A percentile compares a stretch with the other conserved stretches of the same genome.
phyloP scores from a whole-genome alignment of 2,113 vertebrate genomes.

The Cathartes aura region DNA sequence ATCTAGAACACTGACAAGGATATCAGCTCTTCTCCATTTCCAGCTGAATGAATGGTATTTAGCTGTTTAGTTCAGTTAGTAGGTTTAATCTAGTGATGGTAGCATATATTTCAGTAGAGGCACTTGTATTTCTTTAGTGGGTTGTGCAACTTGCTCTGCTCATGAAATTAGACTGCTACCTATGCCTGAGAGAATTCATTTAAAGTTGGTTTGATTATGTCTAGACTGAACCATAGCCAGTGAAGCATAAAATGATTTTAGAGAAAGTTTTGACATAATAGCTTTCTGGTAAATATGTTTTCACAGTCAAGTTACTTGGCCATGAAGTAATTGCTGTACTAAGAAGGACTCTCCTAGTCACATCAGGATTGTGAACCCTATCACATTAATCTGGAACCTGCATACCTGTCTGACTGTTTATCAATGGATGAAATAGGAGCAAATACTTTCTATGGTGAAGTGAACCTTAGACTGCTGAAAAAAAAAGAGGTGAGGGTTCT shows the following conservation, averaged over 20 bases:
- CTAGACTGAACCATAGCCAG: neutral
- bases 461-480: neutral
- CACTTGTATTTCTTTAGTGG: neutral
- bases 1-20: neutral
- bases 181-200: slow-evolving; percentile 36
- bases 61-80: neutral
- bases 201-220: slow-evolving; percentile 34
- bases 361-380: neutral
- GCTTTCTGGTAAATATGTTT: slow-evolving; percentile 28
- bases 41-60: neutral
- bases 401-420: neutral
- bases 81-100: neutral
- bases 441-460: neutral
- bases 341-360: neutral
- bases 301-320: neutral
- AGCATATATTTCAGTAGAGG: neutral
- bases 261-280: slow-evolving; percentile 37
- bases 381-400: neutral
- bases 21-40: neutral
- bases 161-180: slow-evolving; percentile 28
- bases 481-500: neutral
- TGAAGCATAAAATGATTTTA: slow-evolving; percentile 49
- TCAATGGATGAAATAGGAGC: neutral
- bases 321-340: neutral
- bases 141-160: neutral